Evolutionary conservation across 2,888 invertebrate species (phyloP), one percentile per base, ranked within the genome.

Genomic region (Priocnemis perturbator): DNA sequence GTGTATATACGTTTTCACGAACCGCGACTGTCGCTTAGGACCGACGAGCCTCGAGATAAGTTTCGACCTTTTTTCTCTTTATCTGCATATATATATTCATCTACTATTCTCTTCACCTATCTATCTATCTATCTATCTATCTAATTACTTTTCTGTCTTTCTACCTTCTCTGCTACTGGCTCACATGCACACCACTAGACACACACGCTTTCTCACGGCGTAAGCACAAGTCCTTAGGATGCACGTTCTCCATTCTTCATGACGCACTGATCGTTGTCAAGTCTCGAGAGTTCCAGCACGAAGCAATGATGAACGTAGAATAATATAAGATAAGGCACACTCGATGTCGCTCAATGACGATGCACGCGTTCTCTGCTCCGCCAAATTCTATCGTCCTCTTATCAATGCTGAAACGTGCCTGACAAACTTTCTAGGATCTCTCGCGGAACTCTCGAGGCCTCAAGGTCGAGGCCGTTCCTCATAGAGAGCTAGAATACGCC

Each of bases 1-100:
- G 14, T 55, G 14, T 62, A 3, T 9, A 55, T 45, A 0, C 56
- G 2, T 71, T 37, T 64, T 73, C 76, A 48, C 20, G 60, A 64
- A 73, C 69, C 60, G 81, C 76, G 74, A 77, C 76, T 77, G 67
- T 81, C 74, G 67, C 73, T 78, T 79, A 81, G 81, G 81, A 85
- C 72, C 78, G 74, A 76, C 81, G 73, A 77, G 77, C 77, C 72
- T 79, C 71, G 85, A 86, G 85, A 86, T 86, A 86, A 86, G 85
- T 86, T 82, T 74, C 74, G 68, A 69, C 55, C 30, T 44, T 60
- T 60, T 62, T 45, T 59, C 56, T 65, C 48, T 72, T 45, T 63
- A 52, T 52, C 63, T 64, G 21, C 64, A 15, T 69, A 60, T 5
- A 23, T 60, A 59, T 5, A 23, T 64, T 21, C 61, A 37, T 37